Evolutionary conservation across 2,797 vertebrate species (phyloP), one percentile per base, ranked within the genome.

Genomic region (Lagodon rhomboides): DNA sequence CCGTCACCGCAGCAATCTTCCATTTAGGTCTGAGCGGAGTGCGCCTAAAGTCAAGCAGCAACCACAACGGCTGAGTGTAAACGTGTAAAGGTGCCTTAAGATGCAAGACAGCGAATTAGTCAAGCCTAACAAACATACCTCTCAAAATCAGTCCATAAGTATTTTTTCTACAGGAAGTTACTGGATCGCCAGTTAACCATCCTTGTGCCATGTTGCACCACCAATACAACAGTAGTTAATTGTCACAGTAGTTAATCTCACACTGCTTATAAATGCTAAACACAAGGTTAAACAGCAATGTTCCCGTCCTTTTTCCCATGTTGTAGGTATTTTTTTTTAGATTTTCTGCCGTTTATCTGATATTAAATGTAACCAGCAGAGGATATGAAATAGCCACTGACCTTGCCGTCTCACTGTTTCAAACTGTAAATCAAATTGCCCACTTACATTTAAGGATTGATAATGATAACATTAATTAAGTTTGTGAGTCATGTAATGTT

Each of bases 351-450:
- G 77, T 77, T 27, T 55, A 59, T 62, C 8, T 18, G 6, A 12
- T 58, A 12, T 54, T 77, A 41, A n/a, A 60, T n/a, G n/a, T n/a
- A 41, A 63, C 20, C 38, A 77, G 67, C 12, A 56, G 58, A 12
- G 43, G 30, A 79, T 53, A 60, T 64, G 4, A 58, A 73, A 54
- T 15, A n/a, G 41, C 16, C 61, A 44, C 27, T 54, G 18, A 53
- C 12, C 27, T 38, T 15, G n/a, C 3, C 18, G 4, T 46, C 25
- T 62, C 18, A 23, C 61, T 73, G n/a, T 55, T 66, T 38, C 38
- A 83, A n/a, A 58, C 18, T 56, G 62, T 17, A 54, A 56, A 82
- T 79, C 34, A 58, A 46, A 56, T 62, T 63, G 15, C 62, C 30
- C 11, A n/a, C 27, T 46, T 68, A 46, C 22, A 73, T 62, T 86